These are phyloP conservation scores for Oscarella lobularis DNA, from an alignment of 37 sponge, comb jelly and placozoan genomes.

Conservation along the genomic window DNA sequence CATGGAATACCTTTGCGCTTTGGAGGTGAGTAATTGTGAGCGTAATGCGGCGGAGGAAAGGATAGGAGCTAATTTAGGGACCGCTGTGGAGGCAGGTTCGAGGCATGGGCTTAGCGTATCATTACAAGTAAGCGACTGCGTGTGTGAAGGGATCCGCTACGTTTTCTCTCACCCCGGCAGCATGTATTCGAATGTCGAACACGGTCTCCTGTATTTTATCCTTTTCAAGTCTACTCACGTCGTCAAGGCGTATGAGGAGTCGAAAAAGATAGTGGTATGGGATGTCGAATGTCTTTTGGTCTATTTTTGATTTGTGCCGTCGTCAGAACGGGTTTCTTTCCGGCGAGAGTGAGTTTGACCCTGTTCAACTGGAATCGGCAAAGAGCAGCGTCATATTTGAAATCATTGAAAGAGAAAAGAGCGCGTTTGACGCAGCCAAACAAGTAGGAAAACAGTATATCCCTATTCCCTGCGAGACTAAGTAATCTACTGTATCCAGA, in stretches of 20 bases:
- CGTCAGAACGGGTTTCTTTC: slow-evolving; percentile 30
- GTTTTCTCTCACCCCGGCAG: slow-evolving; percentile 1
- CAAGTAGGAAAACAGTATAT: slow-evolving; percentile 7
- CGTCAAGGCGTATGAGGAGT: slow-evolving; percentile 55
- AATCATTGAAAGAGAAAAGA: slow-evolving; percentile 37
- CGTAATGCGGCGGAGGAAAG: neutral
- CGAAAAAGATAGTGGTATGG: slow-evolving; percentile 59
- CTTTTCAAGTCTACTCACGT: slow-evolving; percentile 63
- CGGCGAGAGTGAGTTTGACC: slow-evolving; percentile 36
- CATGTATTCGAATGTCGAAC: slow-evolving; percentile 30
- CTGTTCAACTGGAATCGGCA: slow-evolving; percentile 51
- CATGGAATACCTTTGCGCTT: slow-evolving; percentile 59
- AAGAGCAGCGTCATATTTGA: slow-evolving; percentile 50
- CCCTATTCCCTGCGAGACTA: neutral
- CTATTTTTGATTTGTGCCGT: neutral
- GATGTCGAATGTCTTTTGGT: neutral
- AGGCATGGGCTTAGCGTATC: slow-evolving; percentile 86
- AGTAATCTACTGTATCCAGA: neutral
- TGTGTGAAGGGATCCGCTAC: neutral
- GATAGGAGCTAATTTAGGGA: slow-evolving; percentile 44
- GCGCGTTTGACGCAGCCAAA: slow-evolving; percentile 23
- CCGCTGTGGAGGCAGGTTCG: slow-evolving; percentile 92
- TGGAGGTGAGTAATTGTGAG: slow-evolving; percentile 40
- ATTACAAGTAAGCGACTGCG: slow-evolving; percentile 33
- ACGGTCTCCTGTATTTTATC: slow-evolving; percentile 44